Conservation (phyloP, 2,888 invertebrate species). For the Conomelus anceps region DNA sequence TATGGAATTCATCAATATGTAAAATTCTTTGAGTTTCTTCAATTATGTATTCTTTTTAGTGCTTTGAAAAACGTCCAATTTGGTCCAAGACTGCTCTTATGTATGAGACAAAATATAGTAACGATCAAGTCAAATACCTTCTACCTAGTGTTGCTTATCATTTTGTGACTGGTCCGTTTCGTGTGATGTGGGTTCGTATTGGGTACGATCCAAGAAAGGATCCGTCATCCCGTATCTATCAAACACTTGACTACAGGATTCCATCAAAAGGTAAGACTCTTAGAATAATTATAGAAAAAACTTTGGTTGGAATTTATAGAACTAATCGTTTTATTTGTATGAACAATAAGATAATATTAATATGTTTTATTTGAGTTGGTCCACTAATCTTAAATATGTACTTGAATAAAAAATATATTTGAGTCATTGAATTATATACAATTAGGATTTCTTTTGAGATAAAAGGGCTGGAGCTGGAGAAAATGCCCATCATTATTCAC, state of each 20-base stretch:
- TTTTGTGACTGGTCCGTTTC: conserved; percentile 86
- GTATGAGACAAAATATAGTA: conserved; percentile 54
- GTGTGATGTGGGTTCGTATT: conserved; percentile 78
- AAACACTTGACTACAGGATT: conserved; percentile 78
- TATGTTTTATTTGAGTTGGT: too few species aligned
- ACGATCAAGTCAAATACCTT: conserved; percentile 62
- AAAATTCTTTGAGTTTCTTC: not conserved
- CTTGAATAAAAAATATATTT: too few species aligned
- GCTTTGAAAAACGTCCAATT: conserved; percentile 80
- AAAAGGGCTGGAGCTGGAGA: too few species aligned
- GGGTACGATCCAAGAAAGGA: conserved; percentile 89
- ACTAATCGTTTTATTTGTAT: too few species aligned
- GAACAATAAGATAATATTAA: too few species aligned
- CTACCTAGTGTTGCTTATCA: conserved; percentile 81
- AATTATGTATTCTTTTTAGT: conserved; percentile 46
- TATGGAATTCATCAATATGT: not conserved
- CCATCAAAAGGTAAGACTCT: conserved; percentile 52
- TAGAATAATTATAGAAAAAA: too few species aligned
- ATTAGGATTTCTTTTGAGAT: not conserved
- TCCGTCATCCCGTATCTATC: conserved; percentile 70
- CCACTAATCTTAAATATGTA: too few species aligned
- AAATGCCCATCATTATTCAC: too few species aligned
- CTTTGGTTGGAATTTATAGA: too few species aligned
- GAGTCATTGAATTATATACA: too few species aligned
- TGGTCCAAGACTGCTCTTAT: conserved; percentile 78